Conservation (phyloP, 2,113 vertebrate species). For the Oceanites oceanicus region DNA sequence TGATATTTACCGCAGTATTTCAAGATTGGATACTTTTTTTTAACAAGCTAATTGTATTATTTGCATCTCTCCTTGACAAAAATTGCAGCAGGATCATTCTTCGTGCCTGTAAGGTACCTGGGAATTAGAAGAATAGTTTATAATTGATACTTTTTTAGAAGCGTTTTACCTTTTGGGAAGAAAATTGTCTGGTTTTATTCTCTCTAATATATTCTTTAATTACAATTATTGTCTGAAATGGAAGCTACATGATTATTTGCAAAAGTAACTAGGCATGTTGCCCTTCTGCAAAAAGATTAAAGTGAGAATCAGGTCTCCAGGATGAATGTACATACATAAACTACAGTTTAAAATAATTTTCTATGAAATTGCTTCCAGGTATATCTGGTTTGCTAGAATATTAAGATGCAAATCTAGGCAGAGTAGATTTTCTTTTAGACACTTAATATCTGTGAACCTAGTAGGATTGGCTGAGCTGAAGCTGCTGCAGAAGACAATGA, state of each 20-base stretch:
- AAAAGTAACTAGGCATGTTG: not conserved
- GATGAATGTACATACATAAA: not conserved
- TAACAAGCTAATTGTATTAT: not conserved
- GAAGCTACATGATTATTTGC: not conserved
- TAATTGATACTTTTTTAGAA: not conserved
- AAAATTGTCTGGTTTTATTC: not conserved
- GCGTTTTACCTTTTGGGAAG: not conserved
- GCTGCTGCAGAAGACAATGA: conserved; percentile 4
- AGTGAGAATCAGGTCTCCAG: not conserved
- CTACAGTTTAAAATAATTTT: not conserved
- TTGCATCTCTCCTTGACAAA: not conserved
- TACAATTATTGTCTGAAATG: not conserved
- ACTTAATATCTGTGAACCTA: not conserved
- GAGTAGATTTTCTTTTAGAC: not conserved
- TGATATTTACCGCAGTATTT: not conserved
- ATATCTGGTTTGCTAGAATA: not conserved
- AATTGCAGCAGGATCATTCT: not conserved
- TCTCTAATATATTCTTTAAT: not conserved
- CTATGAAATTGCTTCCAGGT: conserved; percentile 35
- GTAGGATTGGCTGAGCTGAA: not conserved
- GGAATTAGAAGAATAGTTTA: not conserved
- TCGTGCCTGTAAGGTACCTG: not conserved
- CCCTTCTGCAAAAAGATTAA: not conserved
- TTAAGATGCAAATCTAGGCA: conserved; percentile 37
- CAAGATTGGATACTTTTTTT: not conserved